Evolutionary conservation across 2,888 invertebrate genomes (phyloP), one percentile per base, ranked within the genome.

Genomic region (Pseudococcus jackbeardsleyi): DNA sequence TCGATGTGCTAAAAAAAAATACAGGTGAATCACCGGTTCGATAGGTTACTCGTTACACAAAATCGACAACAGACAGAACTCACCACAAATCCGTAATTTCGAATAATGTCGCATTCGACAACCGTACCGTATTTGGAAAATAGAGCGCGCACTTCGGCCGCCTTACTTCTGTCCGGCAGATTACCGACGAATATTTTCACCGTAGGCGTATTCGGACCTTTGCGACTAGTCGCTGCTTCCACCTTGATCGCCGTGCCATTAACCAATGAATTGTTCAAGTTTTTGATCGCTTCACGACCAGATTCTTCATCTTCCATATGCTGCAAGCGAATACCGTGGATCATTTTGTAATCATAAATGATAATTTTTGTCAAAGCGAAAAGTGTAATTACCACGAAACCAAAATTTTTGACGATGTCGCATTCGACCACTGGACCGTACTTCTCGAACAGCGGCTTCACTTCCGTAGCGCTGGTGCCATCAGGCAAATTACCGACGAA

Each of bases 101-200:
- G 96, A 90, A 98, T 96, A 92, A 99, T 97, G 94, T 99, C 98
- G 93, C 98, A 98, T 92, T 99, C 99, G 91, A 97, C 96, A 90
- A 99, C 98, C 91, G 95, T 94, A 91, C 99, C 99, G 94, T 94
- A 98, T 92, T 97, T 97, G 92, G 96, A 96, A 93, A 99, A 99
- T 90, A 99, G 93, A 92, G 96, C 96, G 92, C 97, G 95, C 90
- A 99, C 95, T 92, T 98, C 97, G 89, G 96, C 96, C 91, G 96
- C 96, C 92, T 96, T 96, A 91, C 98, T 96, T 92, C 96, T 96
- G 92, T 97, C 97, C 91, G 97, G 96, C 90, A 99, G 93, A 93
- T 99, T 99, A 91, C 98, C 99, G 91, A 99, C 97, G 93, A 98
- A 98, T 91, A 99, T 96, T 94, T 98, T 98, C 90, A 97, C 96